These are phyloP conservation scores for Propithecus coquereli DNA, from an alignment of 2,113 vertebrate species.

Conservation along the genomic window DNA sequence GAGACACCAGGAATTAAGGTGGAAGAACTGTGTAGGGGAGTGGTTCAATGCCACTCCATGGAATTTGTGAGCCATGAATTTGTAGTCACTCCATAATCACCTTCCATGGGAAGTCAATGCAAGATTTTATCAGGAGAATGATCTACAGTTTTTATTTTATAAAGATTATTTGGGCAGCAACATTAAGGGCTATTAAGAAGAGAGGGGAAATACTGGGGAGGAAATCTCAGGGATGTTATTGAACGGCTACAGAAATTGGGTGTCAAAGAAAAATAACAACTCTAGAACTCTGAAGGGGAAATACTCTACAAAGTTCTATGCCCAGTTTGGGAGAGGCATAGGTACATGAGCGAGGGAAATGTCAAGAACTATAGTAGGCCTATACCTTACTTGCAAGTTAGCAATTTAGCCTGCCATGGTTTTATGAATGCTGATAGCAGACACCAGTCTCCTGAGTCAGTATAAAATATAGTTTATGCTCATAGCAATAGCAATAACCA, in stretches of 20 bases:
- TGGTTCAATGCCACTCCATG: background rate
- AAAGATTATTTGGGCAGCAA: background rate
- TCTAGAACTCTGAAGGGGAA: background rate
- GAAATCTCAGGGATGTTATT: background rate
- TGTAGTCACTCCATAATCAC: background rate
- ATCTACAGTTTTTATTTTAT: background rate
- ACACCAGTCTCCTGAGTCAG: background rate
- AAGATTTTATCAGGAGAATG: background rate
- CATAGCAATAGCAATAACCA: background rate
- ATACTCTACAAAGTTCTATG: background rate
- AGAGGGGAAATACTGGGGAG: background rate
- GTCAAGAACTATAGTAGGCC: background rate
- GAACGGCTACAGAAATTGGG: background rate
- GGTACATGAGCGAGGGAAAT: background rate
- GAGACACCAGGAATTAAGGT: background rate
- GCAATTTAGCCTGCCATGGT: background rate
- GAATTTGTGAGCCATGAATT: background rate
- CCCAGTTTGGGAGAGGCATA: background rate
- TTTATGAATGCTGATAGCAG: background rate
- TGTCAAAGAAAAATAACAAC: conserved; percentile 5
- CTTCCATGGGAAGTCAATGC: background rate
- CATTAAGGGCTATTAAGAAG: background rate
- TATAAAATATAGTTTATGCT: background rate
- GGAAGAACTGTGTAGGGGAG: background rate
- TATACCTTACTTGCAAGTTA: background rate